These are phyloP conservation scores for Tetrapedia diversipes DNA, from an alignment of 2,888 invertebrate species.

Conservation along the genomic window DNA sequence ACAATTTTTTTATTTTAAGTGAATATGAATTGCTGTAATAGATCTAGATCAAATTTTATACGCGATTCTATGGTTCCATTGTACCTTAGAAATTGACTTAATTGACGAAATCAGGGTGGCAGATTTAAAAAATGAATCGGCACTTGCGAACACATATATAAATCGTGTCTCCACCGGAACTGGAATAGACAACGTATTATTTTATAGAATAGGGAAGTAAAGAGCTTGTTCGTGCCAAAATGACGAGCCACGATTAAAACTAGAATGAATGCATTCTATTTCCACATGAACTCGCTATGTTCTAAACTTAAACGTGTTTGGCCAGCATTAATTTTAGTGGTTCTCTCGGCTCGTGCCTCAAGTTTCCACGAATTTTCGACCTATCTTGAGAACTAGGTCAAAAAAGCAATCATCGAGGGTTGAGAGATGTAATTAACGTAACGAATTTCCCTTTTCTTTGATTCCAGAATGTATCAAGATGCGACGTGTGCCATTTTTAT, in stretches of 20 bases:
- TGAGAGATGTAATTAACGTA: conserved; percentile 53
- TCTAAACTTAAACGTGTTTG: conserved; percentile 79
- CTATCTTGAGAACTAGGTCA: conserved; percentile 49
- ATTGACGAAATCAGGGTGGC: not conserved
- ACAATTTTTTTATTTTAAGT: no score
- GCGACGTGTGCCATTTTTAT: conserved; percentile 76
- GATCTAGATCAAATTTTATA: no score
- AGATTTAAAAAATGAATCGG: not conserved
- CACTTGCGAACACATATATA: not conserved
- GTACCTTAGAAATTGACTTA: not conserved
- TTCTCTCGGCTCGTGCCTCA: conserved; percentile 25
- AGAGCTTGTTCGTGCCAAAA: conserved; percentile 13
- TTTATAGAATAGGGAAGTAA: not conserved
- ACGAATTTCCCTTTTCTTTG: conserved; percentile 62
- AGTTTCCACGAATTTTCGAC: conserved; percentile 38
- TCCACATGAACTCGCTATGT: conserved; percentile 78
- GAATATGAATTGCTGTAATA: no score
- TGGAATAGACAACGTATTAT: conserved; percentile 26
- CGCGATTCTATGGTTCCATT: not conserved
- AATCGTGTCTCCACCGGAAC: not conserved
- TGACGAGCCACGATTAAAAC: conserved; percentile 37
- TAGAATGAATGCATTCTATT: conserved; percentile 78
- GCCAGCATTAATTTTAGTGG: conserved; percentile 74
- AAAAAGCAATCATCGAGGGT: conserved; percentile 57
- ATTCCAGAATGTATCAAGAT: conserved; percentile 82